Evolutionary conservation across 2,797 vertebrate genomes (phyloP).

Genomic region (Platalea minor): DNA sequence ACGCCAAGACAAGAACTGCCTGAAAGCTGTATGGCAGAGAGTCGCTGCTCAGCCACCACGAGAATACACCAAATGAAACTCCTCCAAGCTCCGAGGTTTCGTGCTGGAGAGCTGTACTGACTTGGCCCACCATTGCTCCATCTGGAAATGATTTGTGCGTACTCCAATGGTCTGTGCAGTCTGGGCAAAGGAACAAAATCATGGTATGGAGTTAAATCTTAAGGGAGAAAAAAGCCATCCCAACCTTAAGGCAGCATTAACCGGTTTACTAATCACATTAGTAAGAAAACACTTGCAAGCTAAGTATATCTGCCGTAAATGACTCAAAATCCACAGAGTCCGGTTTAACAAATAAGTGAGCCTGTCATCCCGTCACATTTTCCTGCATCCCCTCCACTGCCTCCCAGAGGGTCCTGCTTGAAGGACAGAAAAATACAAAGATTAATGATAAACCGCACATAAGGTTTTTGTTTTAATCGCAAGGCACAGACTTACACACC

Average conservation of each 20-base stretch:
- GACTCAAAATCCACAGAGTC: neutral
- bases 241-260: slow-evolving; percentile 7
- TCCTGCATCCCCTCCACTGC: neutral
- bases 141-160: slow-evolving; percentile 57
- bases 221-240: neutral
- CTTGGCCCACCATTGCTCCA: slow-evolving; percentile 33
- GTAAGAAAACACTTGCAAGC: neutral
- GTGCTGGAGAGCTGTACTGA: neutral
- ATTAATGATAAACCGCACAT: neutral
- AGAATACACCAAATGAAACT: neutral
- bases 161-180: neutral
- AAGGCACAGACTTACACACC: neutral
- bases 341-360: neutral
- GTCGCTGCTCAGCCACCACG: neutral
- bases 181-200: slow-evolving; percentile 49
- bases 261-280: slow-evolving; percentile 15
- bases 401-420: neutral
- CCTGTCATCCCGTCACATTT: neutral
- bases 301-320: neutral
- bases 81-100: neutral
- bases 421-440: neutral
- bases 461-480: neutral
- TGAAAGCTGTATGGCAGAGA: neutral
- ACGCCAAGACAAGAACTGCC: neutral
- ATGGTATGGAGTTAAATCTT: slow-evolving; percentile 14